phyloP scores from a whole-genome alignment of 2,888 invertebrate species.

The Ormia ochracea region DNA sequence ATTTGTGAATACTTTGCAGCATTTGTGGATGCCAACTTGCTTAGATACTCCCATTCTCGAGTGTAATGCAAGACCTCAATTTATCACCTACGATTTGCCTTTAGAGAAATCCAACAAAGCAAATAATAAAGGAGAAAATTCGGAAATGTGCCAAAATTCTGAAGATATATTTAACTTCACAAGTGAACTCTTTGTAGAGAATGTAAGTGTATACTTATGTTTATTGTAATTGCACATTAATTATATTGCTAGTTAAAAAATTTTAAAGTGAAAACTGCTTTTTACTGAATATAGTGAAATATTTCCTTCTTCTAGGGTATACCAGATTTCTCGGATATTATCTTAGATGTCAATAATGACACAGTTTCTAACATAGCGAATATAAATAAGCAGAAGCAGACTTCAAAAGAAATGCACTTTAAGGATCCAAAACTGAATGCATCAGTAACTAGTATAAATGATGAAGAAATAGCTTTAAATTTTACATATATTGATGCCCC shows the following conservation, averaged over 20 bases:
- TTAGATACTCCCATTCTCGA: constrained; percentile 68
- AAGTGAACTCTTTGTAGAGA: constrained; percentile 43
- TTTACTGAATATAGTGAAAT: not conserved
- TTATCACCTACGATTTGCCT: constrained; percentile 23
- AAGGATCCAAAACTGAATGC: constrained; percentile 52
- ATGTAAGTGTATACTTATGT: constrained; percentile 37
- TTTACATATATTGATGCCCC: constrained; percentile 11
- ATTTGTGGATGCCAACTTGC: constrained; percentile 72
- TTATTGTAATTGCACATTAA: not conserved
- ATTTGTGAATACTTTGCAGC: constrained; percentile 70
- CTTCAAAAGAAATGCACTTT: not conserved
- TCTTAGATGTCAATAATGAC: constrained; percentile 63
- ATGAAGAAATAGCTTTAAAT: constrained; percentile 50
- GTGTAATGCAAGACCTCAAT: not conserved
- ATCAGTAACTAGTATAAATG: constrained; percentile 17
- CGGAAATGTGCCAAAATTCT: not conserved
- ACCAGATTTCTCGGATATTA: constrained; percentile 72
- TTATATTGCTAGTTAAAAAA: not conserved
- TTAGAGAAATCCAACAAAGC: constrained; percentile 12
- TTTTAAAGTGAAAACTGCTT: not conserved
- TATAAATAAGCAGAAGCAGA: not conserved
- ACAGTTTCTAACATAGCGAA: not conserved
- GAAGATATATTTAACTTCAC: constrained; percentile 48
- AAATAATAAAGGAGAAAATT: constrained; percentile 13
- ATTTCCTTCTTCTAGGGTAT: constrained; percentile 62